These are phyloP conservation scores for Pseudopleuronectes americanus DNA, from an alignment of 2,797 vertebrate genomes.

Conservation along the genomic window DNA sequence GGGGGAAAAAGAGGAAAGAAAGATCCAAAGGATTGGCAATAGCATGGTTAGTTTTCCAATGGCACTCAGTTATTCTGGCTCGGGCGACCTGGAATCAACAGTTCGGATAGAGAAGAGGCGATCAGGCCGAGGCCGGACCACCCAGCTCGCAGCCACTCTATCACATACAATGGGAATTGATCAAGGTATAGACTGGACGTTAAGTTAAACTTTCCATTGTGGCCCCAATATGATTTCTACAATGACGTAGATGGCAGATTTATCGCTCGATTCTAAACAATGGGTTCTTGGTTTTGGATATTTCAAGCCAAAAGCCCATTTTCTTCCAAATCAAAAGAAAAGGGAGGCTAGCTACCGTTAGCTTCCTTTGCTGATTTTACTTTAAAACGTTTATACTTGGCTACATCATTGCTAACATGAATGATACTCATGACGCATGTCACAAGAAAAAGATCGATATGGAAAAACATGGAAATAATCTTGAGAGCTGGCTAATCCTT, in stretches of 20 bases:
- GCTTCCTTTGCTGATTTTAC: too few relatives aligned
- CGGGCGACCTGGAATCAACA: constrained; percentile 38
- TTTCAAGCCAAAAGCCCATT: too few relatives aligned
- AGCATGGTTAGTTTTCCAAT: constrained; percentile 58
- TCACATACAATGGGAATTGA: not conserved
- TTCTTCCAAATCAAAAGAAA: too few relatives aligned
- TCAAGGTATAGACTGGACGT: not conserved
- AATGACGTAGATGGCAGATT: not conserved
- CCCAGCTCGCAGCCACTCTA: constrained; percentile 44
- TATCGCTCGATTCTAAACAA: not conserved
- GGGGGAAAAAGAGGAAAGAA: constrained; percentile 10
- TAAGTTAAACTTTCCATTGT: not conserved
- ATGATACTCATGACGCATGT: too few relatives aligned
- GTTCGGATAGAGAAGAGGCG: constrained; percentile 21
- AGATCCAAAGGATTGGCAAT: constrained; percentile 31
- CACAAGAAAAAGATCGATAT: too few relatives aligned
- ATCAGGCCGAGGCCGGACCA: constrained; percentile 58
- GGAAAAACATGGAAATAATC: too few relatives aligned
- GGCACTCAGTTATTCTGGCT: constrained; percentile 52
- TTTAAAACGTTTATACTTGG: too few relatives aligned
- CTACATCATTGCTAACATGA: too few relatives aligned
- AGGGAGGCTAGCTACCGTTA: too few relatives aligned
- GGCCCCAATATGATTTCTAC: not conserved
- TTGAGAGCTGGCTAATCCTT: too few relatives aligned
- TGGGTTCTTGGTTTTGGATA: too few relatives aligned